Percentiles rank a stretch among this genome's conserved stretches.
Evolutionary conservation across 2,797 vertebrate species (phyloP).

Genomic region (Chelonia mydas): DNA sequence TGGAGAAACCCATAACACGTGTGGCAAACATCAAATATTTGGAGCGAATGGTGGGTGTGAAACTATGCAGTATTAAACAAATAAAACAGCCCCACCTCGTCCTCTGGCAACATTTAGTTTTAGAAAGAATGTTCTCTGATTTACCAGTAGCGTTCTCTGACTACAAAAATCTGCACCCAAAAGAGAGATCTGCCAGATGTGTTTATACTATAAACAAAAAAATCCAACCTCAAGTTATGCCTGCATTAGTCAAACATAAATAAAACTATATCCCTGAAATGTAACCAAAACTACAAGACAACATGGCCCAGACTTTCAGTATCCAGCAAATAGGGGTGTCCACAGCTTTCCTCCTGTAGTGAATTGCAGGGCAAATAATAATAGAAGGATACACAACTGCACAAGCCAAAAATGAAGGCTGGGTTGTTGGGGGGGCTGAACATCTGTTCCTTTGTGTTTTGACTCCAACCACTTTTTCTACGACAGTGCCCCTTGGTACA

Average conservation of each 20-base stretch:
- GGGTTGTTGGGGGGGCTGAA: slow-evolving; percentile 28
- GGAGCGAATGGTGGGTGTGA: slow-evolving; percentile 38
- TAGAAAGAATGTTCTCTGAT: slow-evolving; percentile 42
- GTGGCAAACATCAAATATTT: slow-evolving; percentile 74
- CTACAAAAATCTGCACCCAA: slow-evolving; percentile 45
- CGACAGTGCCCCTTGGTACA: background rate
- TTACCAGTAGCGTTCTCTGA: slow-evolving; percentile 35
- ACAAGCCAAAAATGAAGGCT: background rate
- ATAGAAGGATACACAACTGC: background rate
- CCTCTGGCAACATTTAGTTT: slow-evolving; percentile 38
- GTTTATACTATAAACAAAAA: slow-evolving; percentile 39
- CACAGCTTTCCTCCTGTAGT: background rate
- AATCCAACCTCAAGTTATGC: slow-evolving; percentile 38
- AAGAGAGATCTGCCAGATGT: slow-evolving; percentile 36
- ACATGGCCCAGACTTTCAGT: slow-evolving; percentile 14
- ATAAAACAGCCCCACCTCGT: slow-evolving; percentile 42
- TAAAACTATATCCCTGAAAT: slow-evolving; percentile 52
- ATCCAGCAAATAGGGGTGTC: slow-evolving; percentile 38
- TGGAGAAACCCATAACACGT: slow-evolving; percentile 82
- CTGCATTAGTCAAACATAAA: slow-evolving; percentile 32
- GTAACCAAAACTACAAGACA: slow-evolving; percentile 24
- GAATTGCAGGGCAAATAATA: background rate
- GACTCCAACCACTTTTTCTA: background rate
- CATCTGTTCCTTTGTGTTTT: slow-evolving; percentile 10
- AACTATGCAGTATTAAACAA: slow-evolving; percentile 54